Evolutionary conservation across 2,113 vertebrate genomes (phyloP).

Genomic region (Strix uralensis): DNA sequence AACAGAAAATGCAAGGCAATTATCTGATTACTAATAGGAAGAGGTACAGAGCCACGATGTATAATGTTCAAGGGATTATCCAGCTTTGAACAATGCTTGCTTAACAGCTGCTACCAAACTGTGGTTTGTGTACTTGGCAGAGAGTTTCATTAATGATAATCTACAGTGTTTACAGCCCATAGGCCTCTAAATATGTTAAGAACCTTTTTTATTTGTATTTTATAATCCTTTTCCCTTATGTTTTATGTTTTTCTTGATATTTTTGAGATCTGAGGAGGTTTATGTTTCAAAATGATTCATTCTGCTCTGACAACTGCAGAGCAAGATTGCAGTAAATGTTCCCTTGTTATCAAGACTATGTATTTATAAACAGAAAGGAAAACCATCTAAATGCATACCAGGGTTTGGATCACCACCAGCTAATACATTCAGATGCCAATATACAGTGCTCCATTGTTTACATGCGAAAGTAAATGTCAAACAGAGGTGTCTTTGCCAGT

Average conservation of each 20-base stretch:
- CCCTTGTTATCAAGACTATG: slow-evolving; percentile 62
- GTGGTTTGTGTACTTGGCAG: slow-evolving; percentile 32
- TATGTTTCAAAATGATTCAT: slow-evolving; percentile 75
- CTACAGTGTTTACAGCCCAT: slow-evolving; percentile 61
- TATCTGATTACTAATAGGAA: slow-evolving; percentile 53
- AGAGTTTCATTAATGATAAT: slow-evolving; percentile 61
- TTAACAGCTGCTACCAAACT: slow-evolving; percentile 47
- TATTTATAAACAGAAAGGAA: slow-evolving; percentile 69
- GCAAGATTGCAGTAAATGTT: slow-evolving; percentile 70
- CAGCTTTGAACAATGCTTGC: slow-evolving; percentile 59
- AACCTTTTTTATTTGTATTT: slow-evolving; percentile 66
- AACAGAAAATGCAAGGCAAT: slow-evolving; percentile 31
- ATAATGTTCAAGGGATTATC: slow-evolving; percentile 53
- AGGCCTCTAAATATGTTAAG: slow-evolving; percentile 58
- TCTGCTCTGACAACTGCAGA: slow-evolving; percentile 64
- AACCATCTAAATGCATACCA: slow-evolving; percentile 64
- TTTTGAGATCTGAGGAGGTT: slow-evolving; percentile 70
- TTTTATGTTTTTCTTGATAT: slow-evolving; percentile 69
- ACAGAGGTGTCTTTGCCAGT: slow-evolving; percentile 61
- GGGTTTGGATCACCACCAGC: slow-evolving; percentile 58
- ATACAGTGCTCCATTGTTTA: slow-evolving; percentile 62
- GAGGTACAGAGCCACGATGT: slow-evolving; percentile 7
- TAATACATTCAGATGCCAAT: slow-evolving; percentile 68
- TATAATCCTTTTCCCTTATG: slow-evolving; percentile 57
- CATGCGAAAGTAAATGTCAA: slow-evolving; percentile 66